Base-by-base conservation (phyloP, 2,888 invertebrate genomes). In the Cacoxenus indagator region DNA sequence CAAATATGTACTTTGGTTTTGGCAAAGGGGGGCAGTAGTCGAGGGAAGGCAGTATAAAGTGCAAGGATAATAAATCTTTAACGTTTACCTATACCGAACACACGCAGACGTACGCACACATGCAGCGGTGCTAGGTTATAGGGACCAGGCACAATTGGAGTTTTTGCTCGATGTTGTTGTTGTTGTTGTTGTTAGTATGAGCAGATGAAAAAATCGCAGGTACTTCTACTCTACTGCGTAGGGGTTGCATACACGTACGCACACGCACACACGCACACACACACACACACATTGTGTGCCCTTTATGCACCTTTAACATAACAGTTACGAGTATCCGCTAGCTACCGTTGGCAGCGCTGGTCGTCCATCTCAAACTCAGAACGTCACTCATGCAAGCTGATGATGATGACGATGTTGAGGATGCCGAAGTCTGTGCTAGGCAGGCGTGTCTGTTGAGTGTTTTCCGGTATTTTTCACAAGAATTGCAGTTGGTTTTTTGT, bases 21-120 rank as follows among this genome's bases (percentile, higher is more conserved):
- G 22, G 4, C 6, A 6, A 22, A 37, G 55, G 14, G 14, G 14
- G 4, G 55, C 3, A 27, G 14, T 14, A 9, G 24, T 9, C 19
- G 24, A 22, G 8, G 14, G 24, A 26, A 55, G 17, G 17, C n/a
- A 6, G n/a, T 19, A 48, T 17, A 48, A n/a, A 19, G n/a, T 17
- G 48, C 48, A 48, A n/a, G 48, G 17, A 48, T 48, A 82, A 80
- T 83, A 81, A 83, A 80, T 83, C 80, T 83, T 77, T n/a, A 55
- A 55, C 51, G 22, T 51, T 51, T 81, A 77, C 77, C 69, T 70
- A 74, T 69, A 73, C 75, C 74, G 65, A 43, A 27, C 17, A 64
- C 29, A 64, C 64, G 29, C 48, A 48, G 48, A 51, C 26, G 29
- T 54, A 22, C 27, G 19, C 14, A 54, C n/a, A 22, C 54, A 55